phyloP scores from a whole-genome alignment of 2,797 vertebrate species.

The Pantherophis vulpinus region DNA sequence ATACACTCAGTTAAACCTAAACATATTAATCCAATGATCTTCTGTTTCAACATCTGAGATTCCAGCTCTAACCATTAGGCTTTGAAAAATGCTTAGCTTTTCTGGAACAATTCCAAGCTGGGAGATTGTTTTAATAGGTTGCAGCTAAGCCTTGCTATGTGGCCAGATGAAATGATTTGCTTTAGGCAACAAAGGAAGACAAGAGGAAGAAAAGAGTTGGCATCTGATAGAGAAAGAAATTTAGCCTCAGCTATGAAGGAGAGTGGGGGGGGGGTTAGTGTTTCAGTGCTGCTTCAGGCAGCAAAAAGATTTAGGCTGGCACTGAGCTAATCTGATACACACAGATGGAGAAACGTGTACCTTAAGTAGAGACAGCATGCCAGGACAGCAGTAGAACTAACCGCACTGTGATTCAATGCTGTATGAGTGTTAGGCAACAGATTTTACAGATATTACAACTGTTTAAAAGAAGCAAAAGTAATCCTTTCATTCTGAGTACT shows the following conservation, averaged over 20 bases:
- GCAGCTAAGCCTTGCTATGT: too few species aligned
- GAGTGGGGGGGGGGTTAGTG: background rate
- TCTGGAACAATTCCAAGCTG: background rate
- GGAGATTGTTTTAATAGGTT: background rate
- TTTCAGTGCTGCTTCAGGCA: background rate
- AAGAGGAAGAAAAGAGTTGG: background rate
- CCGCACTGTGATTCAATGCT: background rate
- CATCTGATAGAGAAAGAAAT: background rate
- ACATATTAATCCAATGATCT: background rate
- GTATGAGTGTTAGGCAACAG: background rate
- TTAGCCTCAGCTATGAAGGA: background rate
- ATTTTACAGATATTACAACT: background rate
- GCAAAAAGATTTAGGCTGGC: background rate
- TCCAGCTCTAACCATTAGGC: background rate
- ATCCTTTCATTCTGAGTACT: background rate
- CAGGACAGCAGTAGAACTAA: background rate
- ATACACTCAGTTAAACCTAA: background rate
- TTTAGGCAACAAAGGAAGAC: background rate
- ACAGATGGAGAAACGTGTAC: background rate
- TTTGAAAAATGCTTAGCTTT: background rate
- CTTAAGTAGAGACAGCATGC: background rate
- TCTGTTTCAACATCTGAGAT: background rate
- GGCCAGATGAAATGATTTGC: background rate
- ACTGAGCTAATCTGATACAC: background rate
- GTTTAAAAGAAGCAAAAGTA: background rate